phyloP scores from a whole-genome alignment of 1,140 invertebrate genomes.

The Plectrocnemia conspersa region DNA sequence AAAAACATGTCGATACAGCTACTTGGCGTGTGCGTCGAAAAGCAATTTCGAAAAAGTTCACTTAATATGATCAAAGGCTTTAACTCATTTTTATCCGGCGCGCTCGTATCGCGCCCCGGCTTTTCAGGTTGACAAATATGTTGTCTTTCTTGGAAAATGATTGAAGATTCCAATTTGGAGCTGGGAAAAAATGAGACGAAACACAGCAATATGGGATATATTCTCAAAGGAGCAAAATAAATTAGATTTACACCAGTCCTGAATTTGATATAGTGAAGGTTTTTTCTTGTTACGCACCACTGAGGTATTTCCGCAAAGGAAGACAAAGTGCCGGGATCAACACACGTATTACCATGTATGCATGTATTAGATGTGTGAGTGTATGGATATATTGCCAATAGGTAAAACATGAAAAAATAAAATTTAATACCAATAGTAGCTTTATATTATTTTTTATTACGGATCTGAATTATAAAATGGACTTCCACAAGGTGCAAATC shows the following conservation, averaged over 20 bases:
- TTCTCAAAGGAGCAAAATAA: conserved; percentile 33
- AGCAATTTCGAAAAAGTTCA: conserved; percentile 28
- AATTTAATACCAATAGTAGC: too few relatives aligned
- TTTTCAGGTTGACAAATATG: conserved; percentile 32
- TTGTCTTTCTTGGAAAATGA: conserved; percentile 33
- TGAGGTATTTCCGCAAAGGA: conserved; percentile 19
- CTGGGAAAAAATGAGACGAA: conserved; percentile 33
- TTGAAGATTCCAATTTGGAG: conserved; percentile 35
- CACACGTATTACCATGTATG: too few relatives aligned
- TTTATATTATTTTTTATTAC: too few relatives aligned
- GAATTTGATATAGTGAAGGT: conserved; percentile 34
- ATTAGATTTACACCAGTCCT: conserved; percentile 35
- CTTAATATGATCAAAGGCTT: conserved; percentile 32
- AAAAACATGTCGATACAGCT: too few relatives aligned
- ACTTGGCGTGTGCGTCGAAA: too few relatives aligned
- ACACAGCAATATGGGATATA: conserved; percentile 31
- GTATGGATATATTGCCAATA: too few relatives aligned
- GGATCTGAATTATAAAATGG: too few relatives aligned
- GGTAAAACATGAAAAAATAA: too few relatives aligned
- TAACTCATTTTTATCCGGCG: conserved; percentile 17
- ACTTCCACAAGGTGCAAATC: too few relatives aligned
- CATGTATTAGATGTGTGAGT: too few relatives aligned
- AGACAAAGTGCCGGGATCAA: conserved; percentile 20
- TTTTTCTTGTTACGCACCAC: conserved; percentile 22
- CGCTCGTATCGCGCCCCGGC: background rate